Conservation (phyloP, 2,888 invertebrate species). For the Macaria notata region DNA sequence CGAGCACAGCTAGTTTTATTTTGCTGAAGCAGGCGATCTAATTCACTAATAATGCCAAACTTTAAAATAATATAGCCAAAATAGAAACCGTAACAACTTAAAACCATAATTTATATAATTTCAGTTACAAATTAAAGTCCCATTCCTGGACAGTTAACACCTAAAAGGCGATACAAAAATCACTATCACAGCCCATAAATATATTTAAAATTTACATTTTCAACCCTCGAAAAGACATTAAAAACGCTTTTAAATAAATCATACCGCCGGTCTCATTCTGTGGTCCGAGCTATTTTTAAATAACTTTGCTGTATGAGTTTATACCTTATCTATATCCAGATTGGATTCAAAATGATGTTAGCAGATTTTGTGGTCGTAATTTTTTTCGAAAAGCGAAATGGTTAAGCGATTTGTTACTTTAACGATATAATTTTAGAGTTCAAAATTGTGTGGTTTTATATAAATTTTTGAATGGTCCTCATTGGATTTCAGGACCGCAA, state of each 20-base stretch:
- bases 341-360: too few species aligned
- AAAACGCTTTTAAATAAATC: slow-evolving; percentile 37
- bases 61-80: too few species aligned
- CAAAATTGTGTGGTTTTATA: slow-evolving; percentile 29
- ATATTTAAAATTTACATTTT: slow-evolving; percentile 34
- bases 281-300: slow-evolving; percentile 25
- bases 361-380: slow-evolving; percentile 25
- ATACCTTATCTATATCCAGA: too few species aligned
- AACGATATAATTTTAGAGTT: slow-evolving; percentile 12
- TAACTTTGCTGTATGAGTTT: background rate
- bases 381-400: slow-evolving; percentile 17
- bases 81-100: too few species aligned
- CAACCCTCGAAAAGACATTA: slow-evolving; percentile 34
- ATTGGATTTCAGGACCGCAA: slow-evolving; percentile 31
- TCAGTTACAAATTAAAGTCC: too few species aligned
- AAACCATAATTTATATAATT: too few species aligned
- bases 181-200: slow-evolving; percentile 31
- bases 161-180: slow-evolving; percentile 15
- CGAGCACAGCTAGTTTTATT: too few species aligned
- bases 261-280: slow-evolving; percentile 27
- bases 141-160: background rate
- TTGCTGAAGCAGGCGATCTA: too few species aligned
- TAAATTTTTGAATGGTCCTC: slow-evolving; percentile 34
- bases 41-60: too few species aligned
- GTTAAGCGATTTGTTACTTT: slow-evolving; percentile 25